These are phyloP conservation scores for Synergus itoensis DNA, from an alignment of 2,888 invertebrate species.

Conservation along the genomic window DNA sequence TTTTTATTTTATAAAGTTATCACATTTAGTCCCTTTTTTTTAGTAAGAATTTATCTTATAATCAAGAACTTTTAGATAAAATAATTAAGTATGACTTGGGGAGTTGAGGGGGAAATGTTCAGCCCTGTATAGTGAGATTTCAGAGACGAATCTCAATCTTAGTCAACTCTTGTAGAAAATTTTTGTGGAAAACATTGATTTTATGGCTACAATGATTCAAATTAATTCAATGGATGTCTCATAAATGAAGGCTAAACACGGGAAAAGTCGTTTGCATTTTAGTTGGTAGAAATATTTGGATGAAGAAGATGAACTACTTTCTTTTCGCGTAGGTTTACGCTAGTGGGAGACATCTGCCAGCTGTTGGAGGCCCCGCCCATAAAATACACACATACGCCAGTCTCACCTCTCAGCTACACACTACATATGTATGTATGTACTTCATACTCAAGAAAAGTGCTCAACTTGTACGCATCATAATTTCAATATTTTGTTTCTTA, in stretches of 20 bases:
- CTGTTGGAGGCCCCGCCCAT: slow-evolving; percentile 81
- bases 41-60: no score
- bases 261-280: background rate
- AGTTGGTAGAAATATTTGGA: background rate
- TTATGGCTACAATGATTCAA: background rate
- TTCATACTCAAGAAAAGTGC: no score
- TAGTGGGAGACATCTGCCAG: slow-evolving; percentile 81
- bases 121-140: background rate
- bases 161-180: background rate
- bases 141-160: background rate
- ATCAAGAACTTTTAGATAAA: background rate
- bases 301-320: slow-evolving; percentile 64
- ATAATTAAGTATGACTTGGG: background rate
- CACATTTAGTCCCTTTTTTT: no score
- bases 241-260: background rate
- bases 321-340: slow-evolving; percentile 69
- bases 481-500: no score
- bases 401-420: no score
- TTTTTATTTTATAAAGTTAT: no score
- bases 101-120: background rate
- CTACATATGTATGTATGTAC: no score
- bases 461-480: no score
- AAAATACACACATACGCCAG: slow-evolving; percentile 66
- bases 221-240: background rate
- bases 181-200: background rate